These are phyloP conservation scores for Zoanthus solanderi DNA, from an alignment of 92 coral and sea anemone genomes.

Conservation along the genomic window DNA sequence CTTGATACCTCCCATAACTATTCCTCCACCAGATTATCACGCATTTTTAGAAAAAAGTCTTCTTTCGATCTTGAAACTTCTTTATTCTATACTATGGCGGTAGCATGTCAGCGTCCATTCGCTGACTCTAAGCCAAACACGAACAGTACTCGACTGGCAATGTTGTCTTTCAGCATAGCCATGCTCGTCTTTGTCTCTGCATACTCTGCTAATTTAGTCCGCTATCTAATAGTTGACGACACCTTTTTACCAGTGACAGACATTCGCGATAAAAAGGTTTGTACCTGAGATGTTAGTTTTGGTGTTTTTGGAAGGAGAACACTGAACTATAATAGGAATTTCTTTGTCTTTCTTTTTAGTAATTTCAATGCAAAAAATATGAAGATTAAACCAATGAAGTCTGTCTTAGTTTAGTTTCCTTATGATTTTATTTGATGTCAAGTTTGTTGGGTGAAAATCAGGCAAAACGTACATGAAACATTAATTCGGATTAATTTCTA, in stretches of 20 bases:
- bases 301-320: background rate
- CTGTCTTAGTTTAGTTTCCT: no score
- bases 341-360: no score
- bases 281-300: background rate
- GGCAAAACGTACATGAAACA: no score
- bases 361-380: no score
- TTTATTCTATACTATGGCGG: slow-evolving; percentile 74
- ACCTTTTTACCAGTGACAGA: slow-evolving; percentile 71
- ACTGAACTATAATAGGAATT: no score
- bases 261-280: slow-evolving; percentile 86
- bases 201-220: slow-evolving; percentile 87
- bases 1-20: background rate
- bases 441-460: no score
- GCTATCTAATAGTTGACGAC: slow-evolving; percentile 84
- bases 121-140: slow-evolving; percentile 78
- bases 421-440: no score
- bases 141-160: slow-evolving; percentile 79
- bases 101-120: slow-evolving; percentile 86
- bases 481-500: no score
- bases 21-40: background rate
- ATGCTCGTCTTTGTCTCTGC: slow-evolving; percentile 85
- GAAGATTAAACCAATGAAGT: no score
- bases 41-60: background rate
- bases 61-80: slow-evolving; percentile 81
- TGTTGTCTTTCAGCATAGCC: slow-evolving; percentile 86